phyloP scores from a whole-genome alignment of 23 tunicate genomes.

The Ascidia mentula region DNA sequence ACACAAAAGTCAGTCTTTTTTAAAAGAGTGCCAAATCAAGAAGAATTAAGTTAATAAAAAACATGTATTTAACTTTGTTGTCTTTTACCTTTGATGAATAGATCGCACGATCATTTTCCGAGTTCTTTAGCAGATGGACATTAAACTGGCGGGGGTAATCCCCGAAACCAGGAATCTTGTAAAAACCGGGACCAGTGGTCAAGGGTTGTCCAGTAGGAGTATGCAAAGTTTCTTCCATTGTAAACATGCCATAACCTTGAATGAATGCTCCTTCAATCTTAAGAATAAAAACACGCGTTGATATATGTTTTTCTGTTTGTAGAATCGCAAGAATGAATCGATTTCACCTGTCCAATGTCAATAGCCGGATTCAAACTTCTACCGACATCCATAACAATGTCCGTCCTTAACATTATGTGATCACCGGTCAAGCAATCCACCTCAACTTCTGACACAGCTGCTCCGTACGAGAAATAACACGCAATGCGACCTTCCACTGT shows the following conservation, averaged over 20 bases:
- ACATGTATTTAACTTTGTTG: too few species aligned
- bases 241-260: constrained; percentile 79
- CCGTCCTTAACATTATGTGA: constrained; percentile 59
- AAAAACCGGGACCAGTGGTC: constrained; percentile 80
- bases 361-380: constrained; percentile 82
- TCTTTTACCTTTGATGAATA: constrained; percentile 58
- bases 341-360: constrained; percentile 83
- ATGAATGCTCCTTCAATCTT: constrained; percentile 88
- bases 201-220: constrained; percentile 46
- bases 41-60: too few species aligned
- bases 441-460: constrained; percentile 80
- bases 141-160: constrained; percentile 72
- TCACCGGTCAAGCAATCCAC: constrained; percentile 93
- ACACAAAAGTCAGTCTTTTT: too few species aligned
- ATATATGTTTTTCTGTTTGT: neutral
- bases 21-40: too few species aligned
- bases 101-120: constrained; percentile 43
- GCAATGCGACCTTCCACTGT: constrained; percentile 31
- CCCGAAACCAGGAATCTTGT: constrained; percentile 89
- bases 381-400: constrained; percentile 92
- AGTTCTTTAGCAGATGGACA: constrained; percentile 55
- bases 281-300: neutral
- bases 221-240: constrained; percentile 67
- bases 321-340: neutral
- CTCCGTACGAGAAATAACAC: constrained; percentile 63